Evolutionary conservation across 2,113 vertebrate species (phyloP).

Genomic region (Anhinga anhinga): DNA sequence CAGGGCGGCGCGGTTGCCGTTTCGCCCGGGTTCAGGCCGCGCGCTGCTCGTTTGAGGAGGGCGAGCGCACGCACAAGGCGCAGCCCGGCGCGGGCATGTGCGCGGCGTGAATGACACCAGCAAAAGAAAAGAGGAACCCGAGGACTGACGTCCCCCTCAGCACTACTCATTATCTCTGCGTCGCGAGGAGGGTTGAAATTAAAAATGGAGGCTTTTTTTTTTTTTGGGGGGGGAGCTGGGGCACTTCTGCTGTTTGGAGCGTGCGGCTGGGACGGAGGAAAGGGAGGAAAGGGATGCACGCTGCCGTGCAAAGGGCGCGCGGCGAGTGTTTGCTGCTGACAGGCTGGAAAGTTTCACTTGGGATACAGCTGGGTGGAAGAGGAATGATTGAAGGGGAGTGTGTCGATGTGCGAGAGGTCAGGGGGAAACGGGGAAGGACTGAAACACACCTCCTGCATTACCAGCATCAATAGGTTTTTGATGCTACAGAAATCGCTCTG

Average conservation of each 20-base stretch:
- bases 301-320: background rate
- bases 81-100: background rate
- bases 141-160: background rate
- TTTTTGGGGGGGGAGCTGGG: no score
- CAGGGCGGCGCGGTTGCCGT: background rate
- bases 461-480: background rate
- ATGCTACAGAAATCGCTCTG: background rate
- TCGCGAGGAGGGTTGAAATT: background rate
- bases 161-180: background rate
- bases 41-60: background rate
- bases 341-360: background rate
- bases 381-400: slow-evolving; percentile 33
- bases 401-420: slow-evolving; percentile 6
- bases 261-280: background rate
- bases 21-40: background rate
- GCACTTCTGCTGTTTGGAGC: background rate
- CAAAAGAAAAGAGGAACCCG: background rate
- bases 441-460: slow-evolving; percentile 14
- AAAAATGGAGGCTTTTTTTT: background rate
- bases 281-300: background rate
- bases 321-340: background rate
- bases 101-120: background rate
- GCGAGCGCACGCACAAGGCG: background rate
- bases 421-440: slow-evolving; percentile 6
- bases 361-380: background rate